These are phyloP conservation scores for Sterna hirundo DNA, from an alignment of 2,113 vertebrate genomes.

Conservation along the genomic window DNA sequence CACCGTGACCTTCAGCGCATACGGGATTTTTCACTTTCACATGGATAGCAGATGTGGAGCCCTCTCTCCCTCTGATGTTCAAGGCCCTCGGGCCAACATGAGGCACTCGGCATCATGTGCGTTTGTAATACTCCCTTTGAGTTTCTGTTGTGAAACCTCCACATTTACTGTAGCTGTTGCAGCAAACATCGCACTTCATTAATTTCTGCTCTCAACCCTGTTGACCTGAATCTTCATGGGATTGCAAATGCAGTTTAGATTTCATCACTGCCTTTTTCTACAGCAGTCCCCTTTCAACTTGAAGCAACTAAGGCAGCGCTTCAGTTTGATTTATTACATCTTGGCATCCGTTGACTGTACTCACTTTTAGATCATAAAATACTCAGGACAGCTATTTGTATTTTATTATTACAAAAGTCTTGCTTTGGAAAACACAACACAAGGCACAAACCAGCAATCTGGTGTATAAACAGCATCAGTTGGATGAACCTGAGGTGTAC, in stretches of 20 bases:
- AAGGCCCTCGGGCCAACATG: not conserved
- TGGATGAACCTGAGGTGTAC: not conserved
- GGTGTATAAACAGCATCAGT: not conserved
- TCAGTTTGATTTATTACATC: constrained; percentile 14
- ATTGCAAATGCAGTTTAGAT: not conserved
- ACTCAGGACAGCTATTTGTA: not conserved
- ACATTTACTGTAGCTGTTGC: not conserved
- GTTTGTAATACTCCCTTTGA: not conserved
- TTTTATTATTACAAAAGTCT: not conserved
- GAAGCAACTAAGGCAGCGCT: not conserved
- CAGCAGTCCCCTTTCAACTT: not conserved
- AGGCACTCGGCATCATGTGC: not conserved
- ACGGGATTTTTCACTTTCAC: not conserved
- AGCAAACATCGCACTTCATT: not conserved
- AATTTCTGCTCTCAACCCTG: not conserved
- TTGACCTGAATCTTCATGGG: not conserved
- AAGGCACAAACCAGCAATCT: not conserved
- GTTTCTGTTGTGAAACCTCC: not conserved
- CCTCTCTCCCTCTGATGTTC: not conserved
- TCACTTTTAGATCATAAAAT: not conserved
- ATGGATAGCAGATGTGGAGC: not conserved
- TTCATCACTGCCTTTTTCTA: not conserved
- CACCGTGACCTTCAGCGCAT: not conserved
- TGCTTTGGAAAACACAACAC: not conserved
- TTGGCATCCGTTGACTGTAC: not conserved